Percentiles rank a stretch among this genome's conserved stretches.
phyloP scores from a whole-genome alignment of 1,140 invertebrate species.

The Drosophila micromelanica region DNA sequence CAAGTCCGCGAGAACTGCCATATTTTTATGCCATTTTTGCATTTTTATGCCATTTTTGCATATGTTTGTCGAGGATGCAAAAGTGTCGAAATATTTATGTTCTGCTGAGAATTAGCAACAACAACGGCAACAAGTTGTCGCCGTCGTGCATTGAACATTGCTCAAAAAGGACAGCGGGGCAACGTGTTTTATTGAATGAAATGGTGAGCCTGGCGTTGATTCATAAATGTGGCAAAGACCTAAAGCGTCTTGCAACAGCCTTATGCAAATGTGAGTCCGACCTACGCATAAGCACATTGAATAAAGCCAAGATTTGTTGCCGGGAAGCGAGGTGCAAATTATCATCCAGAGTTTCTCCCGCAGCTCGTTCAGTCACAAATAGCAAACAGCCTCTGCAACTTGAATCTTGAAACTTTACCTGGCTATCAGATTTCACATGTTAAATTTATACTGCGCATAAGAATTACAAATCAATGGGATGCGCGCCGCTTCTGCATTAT shows the following conservation, averaged over 20 bases:
- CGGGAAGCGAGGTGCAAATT: slow-evolving; percentile 73
- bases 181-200: slow-evolving; percentile 82
- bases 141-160: slow-evolving; percentile 75
- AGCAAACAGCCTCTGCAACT: slow-evolving; percentile 4
- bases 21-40: slow-evolving; percentile 80
- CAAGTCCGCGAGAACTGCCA: slow-evolving; percentile 54
- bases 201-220: slow-evolving; percentile 78
- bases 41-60: slow-evolving; percentile 78
- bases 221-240: slow-evolving; percentile 69
- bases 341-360: slow-evolving; percentile 36
- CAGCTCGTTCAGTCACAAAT: not conserved
- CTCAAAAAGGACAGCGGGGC: slow-evolving; percentile 41
- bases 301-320: slow-evolving; percentile 78
- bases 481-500: slow-evolving; percentile 50
- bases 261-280: slow-evolving; percentile 71
- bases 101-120: slow-evolving; percentile 68
- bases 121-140: slow-evolving; percentile 50
- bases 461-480: slow-evolving; percentile 83
- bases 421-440: slow-evolving; percentile 80
- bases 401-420: slow-evolving; percentile 32
- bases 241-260: slow-evolving; percentile 31
- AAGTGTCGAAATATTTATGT: slow-evolving; percentile 83
- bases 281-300: slow-evolving; percentile 73
- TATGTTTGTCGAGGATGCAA: slow-evolving; percentile 75
- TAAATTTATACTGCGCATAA: slow-evolving; percentile 72